Conservation (phyloP, 1,140 invertebrate species). For the Dendrolimus kikuchii region DNA sequence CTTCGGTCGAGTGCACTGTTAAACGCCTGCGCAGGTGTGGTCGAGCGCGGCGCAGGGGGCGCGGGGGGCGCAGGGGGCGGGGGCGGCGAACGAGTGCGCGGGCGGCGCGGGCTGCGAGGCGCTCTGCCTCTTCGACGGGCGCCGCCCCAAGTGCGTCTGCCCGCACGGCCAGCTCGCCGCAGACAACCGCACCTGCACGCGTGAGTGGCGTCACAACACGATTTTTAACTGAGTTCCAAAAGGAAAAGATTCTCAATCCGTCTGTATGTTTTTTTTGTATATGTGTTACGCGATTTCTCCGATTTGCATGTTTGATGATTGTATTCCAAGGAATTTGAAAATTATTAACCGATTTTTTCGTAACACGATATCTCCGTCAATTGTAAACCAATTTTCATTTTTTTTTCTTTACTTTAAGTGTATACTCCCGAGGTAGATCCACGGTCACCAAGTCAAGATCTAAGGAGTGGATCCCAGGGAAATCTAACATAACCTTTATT, state of each 20-base stretch:
- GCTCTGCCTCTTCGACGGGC: constrained; percentile 85
- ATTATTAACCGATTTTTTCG: too few species aligned
- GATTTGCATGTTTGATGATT: too few species aligned
- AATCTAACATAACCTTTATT: too few species aligned
- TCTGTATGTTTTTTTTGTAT: too few species aligned
- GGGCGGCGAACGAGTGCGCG: constrained; percentile 75
- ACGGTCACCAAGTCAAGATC: too few species aligned
- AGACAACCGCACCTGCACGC: constrained; percentile 77
- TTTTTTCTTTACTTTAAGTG: too few species aligned
- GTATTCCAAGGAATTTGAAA: too few species aligned
- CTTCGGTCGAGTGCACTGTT: neutral
- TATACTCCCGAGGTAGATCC: too few species aligned
- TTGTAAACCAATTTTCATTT: too few species aligned
- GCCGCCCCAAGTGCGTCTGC: constrained; percentile 79
- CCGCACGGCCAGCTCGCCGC: constrained; percentile 79
- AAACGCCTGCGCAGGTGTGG: constrained; percentile 27
- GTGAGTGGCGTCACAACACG: constrained; percentile 39
- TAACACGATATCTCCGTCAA: too few species aligned
- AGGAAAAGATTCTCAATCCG: neutral
- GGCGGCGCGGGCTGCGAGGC: constrained; percentile 78
- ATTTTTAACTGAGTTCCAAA: neutral
- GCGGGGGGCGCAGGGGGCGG: constrained; percentile 4
- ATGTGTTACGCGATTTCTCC: too few species aligned
- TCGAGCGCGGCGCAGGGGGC: constrained; percentile 20
- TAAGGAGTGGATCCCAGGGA: too few species aligned